Evolutionary conservation across 30 jellyfish, hydroid and myxozoan species (phyloP), one percentile per base, ranked within the genome.

Genomic region (Turritopsis rubra): DNA sequence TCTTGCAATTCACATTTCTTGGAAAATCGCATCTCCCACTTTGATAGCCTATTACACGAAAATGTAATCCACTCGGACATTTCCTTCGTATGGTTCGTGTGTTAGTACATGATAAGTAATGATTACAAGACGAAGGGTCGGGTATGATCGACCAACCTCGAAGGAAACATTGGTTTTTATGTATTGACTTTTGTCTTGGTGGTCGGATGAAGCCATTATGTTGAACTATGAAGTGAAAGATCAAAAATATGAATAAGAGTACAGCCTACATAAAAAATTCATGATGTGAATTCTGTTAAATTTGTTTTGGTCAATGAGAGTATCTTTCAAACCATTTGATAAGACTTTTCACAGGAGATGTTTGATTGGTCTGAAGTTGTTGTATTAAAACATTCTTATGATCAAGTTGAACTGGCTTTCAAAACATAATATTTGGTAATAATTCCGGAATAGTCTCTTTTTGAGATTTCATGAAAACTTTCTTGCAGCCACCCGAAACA

Each of bases 141-240:
- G 77, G 31, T 27, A 27, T 27, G 19, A n/a, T 68, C 77, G 28
- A 27, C 77, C 77, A 68, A 68, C 77, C 77, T 7, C 77, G 77
- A 7, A 68, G 21, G 9, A 68, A 68, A 22, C 77, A 68, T 68
- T n/a, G 77, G 77, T 68, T 68, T 8, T 68, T 68, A 68, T 68
- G 77, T 7, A 68, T 23, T 68, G 9, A 8, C 19, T 23, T 9
- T 22, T 68, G 77, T 19, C 77, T 0, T n/a, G 77, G 28, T n/a
- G 77, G 77, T 68, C 77, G 28, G 21, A 68, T 27, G 60, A 41
- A 41, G 5, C 13, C 60, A 3, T 41, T 41, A 41, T 41, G 60
- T 41, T 13, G 60, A 41, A 41, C 60, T 41, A 41, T 41, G 60
- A 41, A 13, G 13, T 3, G 13, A 41, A 41, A 41, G n/a, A n/a